Evolutionary conservation across 2,888 invertebrate genomes (phyloP).

Genomic region (Congeria kusceri): DNA sequence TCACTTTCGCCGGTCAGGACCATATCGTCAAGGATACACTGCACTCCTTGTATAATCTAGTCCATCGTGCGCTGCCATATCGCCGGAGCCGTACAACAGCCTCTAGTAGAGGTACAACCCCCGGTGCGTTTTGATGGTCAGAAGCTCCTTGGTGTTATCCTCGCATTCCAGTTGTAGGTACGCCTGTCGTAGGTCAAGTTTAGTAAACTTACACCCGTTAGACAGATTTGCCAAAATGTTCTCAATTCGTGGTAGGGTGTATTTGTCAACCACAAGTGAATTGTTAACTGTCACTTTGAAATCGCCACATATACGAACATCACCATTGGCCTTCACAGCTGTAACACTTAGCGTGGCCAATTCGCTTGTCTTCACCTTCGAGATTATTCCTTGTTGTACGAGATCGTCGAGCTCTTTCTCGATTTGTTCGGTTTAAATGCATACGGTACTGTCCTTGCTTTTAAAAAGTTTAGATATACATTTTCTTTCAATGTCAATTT

Average conservation of each 20-base stretch:
- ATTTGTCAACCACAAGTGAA: constrained; percentile 72
- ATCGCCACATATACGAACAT: constrained; percentile 68
- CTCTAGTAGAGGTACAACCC: constrained; percentile 65
- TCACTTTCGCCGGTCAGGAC: constrained; percentile 23
- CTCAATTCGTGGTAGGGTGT: constrained; percentile 67
- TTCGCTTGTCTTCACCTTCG: constrained; percentile 17
- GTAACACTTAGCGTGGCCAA: constrained; percentile 24
- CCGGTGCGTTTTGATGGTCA: constrained; percentile 31
- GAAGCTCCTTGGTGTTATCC: constrained; percentile 14
- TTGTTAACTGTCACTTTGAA: constrained; percentile 70
- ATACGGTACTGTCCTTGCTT: constrained; percentile 63
- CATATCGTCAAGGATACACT: constrained; percentile 37
- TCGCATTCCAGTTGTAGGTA: constrained; percentile 28
- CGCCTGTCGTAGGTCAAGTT: constrained; percentile 28
- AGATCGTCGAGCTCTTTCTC: constrained; percentile 25
- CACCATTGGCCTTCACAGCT: not conserved
- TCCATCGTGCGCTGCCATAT: constrained; percentile 70
- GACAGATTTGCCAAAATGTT: constrained; percentile 66
- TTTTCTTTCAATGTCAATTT: constrained; percentile 37
- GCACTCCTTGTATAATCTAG: constrained; percentile 53
- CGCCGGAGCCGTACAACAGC: constrained; percentile 65
- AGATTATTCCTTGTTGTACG: constrained; percentile 19
- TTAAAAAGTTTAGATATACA: constrained; percentile 53
- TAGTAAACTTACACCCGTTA: constrained; percentile 55
- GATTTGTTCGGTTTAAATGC: constrained; percentile 38